These are phyloP conservation scores for Triplophysa siluroides DNA, from an alignment of 2,113 vertebrate genomes.

Conservation along the genomic window DNA sequence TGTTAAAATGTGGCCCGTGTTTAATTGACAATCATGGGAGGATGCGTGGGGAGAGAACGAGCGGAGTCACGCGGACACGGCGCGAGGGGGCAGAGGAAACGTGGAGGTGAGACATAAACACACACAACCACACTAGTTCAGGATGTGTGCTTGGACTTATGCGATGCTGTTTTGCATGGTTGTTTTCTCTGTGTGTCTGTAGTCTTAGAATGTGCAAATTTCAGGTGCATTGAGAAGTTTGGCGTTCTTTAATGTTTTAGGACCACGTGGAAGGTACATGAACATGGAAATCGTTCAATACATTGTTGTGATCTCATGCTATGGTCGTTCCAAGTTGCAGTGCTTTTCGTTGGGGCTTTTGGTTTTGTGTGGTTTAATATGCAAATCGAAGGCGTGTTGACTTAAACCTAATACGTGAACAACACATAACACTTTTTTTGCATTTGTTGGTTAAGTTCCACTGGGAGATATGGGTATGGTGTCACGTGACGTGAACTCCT, in stretches of 20 bases:
- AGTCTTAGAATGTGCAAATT: neutral
- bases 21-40: constrained; percentile 80
- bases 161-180: neutral
- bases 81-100: constrained; percentile 78
- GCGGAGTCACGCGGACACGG: constrained; percentile 75
- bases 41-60: constrained; percentile 90
- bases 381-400: neutral
- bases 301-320: neutral
- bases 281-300: neutral
- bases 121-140: neutral
- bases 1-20: constrained; percentile 37
- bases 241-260: neutral
- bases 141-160: neutral
- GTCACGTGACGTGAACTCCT: too few species aligned
- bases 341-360: neutral
- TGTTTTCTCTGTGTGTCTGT: neutral
- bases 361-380: neutral
- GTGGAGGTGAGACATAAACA: constrained; percentile 76
- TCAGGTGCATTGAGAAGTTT: neutral
- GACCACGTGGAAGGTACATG: neutral
- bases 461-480: too few species aligned
- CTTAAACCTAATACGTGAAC: neutral
- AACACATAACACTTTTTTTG: too few species aligned
- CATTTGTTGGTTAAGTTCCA: too few species aligned
- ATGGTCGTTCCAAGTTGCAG: neutral